Conservation (phyloP, 2,797 vertebrate genomes). For the Falco rusticolus region DNA sequence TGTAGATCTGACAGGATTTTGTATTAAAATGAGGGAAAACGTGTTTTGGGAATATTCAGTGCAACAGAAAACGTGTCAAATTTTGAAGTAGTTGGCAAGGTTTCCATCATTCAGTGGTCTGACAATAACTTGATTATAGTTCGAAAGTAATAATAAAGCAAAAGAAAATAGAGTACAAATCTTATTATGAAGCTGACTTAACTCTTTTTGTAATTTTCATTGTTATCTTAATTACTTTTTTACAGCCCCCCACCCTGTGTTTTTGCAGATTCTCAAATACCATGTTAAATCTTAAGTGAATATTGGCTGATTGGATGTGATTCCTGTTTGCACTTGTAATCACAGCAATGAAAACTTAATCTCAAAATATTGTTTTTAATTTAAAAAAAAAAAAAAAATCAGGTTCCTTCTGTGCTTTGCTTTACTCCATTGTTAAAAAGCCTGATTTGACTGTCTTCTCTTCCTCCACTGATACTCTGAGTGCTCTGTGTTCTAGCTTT, state of each 20-base stretch:
- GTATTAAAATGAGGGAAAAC: slow-evolving; percentile 69
- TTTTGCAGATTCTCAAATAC: not conserved
- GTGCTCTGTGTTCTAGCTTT: not conserved
- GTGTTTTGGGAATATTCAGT: slow-evolving; percentile 65
- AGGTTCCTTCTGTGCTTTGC: not conserved
- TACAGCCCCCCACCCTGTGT: not conserved
- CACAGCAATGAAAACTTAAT: not conserved
- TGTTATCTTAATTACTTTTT: slow-evolving; percentile 18
- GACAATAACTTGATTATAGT: slow-evolving; percentile 59
- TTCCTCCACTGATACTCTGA: not conserved
- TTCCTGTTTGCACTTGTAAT: not conserved
- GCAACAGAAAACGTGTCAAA: slow-evolving; percentile 65
- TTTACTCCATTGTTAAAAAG: not conserved
- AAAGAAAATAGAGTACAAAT: slow-evolving; percentile 54
- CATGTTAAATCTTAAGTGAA: not conserved
- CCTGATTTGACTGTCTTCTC: not conserved
- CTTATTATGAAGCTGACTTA: slow-evolving; percentile 17
- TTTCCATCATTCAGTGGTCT: slow-evolving; percentile 65
- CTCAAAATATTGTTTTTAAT: not conserved
- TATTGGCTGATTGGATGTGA: not conserved
- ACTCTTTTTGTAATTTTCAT: not conserved
- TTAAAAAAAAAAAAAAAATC: not conserved
- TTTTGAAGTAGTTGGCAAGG: slow-evolving; percentile 67
- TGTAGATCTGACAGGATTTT: slow-evolving; percentile 61
- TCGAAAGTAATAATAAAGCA: slow-evolving; percentile 66